Conservation (phyloP, 2,113 vertebrate genomes). For the Campylorhamphus procurvoides region DNA sequence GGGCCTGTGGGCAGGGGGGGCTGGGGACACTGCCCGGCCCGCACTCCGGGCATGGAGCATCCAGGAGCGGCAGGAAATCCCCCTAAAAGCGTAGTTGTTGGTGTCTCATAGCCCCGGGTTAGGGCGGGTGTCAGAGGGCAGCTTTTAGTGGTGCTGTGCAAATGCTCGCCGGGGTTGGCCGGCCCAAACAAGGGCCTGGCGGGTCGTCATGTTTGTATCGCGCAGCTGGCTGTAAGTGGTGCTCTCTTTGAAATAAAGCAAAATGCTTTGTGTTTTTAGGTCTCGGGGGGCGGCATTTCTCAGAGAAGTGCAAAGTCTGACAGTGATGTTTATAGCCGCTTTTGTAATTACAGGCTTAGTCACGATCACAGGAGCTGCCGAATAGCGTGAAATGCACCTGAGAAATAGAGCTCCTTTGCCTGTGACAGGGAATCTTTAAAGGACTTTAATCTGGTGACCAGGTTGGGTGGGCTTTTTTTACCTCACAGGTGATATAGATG, state of each 20-base stretch:
- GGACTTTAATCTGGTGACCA: background rate
- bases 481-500: background rate
- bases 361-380: background rate
- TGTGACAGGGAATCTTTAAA: background rate
- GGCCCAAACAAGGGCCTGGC: background rate
- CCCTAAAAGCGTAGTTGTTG: background rate
- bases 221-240: background rate
- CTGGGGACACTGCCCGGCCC: too few species aligned
- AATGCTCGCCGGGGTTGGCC: fast-evolving
- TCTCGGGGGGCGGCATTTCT: background rate
- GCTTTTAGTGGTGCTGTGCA: background rate
- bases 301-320: background rate
- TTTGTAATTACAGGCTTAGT: background rate
- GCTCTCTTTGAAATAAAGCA: background rate
- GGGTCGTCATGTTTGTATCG: background rate
- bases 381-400: background rate
- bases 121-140: background rate
- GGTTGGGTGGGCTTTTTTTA: background rate
- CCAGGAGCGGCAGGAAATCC: too few species aligned
- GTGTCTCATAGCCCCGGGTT: fast-evolving
- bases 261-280: background rate
- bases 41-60: too few species aligned
- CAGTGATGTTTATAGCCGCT: background rate
- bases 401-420: background rate
- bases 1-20: too few species aligned